Evolutionary conservation across 2,888 invertebrate genomes (phyloP).

Genomic region (Habroteleia sp.): DNA sequence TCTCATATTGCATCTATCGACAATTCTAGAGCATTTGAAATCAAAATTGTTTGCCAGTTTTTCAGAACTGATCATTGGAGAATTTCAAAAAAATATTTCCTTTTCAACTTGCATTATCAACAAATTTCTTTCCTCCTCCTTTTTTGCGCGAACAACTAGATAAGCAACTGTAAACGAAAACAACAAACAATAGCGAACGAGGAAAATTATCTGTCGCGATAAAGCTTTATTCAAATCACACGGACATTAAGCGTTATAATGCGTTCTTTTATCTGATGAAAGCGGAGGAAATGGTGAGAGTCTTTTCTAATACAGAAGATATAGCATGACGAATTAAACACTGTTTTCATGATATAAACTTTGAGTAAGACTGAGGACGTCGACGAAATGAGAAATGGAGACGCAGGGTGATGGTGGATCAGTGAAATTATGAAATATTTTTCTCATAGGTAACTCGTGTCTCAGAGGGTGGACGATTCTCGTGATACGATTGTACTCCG

Average conservation of each 20-base stretch:
- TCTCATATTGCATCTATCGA: too few relatives aligned
- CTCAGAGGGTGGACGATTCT: constrained; percentile 47
- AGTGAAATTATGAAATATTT: constrained; percentile 63
- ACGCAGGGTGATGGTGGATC: constrained; percentile 51
- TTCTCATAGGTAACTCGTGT: constrained; percentile 50
- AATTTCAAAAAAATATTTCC: too few relatives aligned
- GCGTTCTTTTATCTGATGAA: constrained; percentile 1
- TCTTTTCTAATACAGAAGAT: constrained; percentile 27
- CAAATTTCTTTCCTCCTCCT: too few relatives aligned
- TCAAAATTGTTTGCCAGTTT: too few relatives aligned
- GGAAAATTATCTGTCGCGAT: constrained; percentile 1
- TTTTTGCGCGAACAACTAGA: too few relatives aligned
- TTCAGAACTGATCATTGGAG: too few relatives aligned
- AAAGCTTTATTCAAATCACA: constrained; percentile 18
- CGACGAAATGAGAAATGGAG: constrained; percentile 44
- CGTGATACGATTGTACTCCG: constrained; percentile 69
- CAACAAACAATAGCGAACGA: too few relatives aligned
- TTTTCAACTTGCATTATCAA: too few relatives aligned
- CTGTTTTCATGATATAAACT: constrained; percentile 22
- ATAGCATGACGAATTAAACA: constrained; percentile 44
- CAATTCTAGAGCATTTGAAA: too few relatives aligned
- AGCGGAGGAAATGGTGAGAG: constrained; percentile 2
- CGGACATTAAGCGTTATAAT: constrained; percentile 4
- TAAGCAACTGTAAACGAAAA: too few relatives aligned
- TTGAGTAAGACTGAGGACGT: constrained; percentile 23